Percentiles rank a stretch among this genome's conserved stretches.
phyloP scores from a whole-genome alignment of 30 jellyfish, hydroid and myxozoan species.

The Rhopilema esculentum region DNA sequence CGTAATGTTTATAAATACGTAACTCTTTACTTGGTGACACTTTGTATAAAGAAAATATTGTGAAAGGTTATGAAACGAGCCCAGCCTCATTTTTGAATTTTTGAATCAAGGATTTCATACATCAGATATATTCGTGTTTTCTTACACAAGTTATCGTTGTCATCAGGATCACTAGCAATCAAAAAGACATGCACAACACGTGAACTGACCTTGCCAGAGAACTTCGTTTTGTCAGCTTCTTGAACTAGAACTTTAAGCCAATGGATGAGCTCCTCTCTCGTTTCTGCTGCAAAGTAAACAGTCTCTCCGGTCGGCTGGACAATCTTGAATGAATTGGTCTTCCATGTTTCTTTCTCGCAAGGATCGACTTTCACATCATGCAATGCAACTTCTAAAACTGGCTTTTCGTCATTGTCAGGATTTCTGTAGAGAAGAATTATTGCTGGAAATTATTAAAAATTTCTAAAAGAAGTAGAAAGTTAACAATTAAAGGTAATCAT shows the following conservation, averaged over 20 bases:
- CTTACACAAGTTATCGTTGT: too few relatives aligned
- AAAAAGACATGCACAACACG: too few relatives aligned
- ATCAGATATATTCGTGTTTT: too few relatives aligned
- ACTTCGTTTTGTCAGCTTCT: conserved; percentile 73
- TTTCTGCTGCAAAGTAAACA: conserved; percentile 94
- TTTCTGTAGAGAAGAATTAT: conserved; percentile 41
- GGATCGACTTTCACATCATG: conserved; percentile 82
- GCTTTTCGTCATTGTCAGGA: conserved; percentile 86
- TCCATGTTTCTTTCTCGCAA: conserved; percentile 94
- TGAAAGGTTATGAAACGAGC: too few relatives aligned
- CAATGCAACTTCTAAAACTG: conserved; percentile 65
- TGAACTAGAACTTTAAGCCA: conserved; percentile 91
- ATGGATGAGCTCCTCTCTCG: conserved; percentile 75
- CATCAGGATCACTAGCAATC: too few relatives aligned
- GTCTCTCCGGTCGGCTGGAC: conserved; percentile 70
- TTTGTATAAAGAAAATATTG: too few relatives aligned
- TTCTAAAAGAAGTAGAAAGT: background rate
- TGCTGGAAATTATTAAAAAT: background rate
- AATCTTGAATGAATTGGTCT: conserved; percentile 80
- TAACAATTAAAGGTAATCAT: too few relatives aligned
- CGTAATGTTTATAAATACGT: too few relatives aligned
- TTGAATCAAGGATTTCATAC: too few relatives aligned
- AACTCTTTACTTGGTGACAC: too few relatives aligned
- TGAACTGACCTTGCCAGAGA: conserved; percentile 38
- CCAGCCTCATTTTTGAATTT: too few relatives aligned